A percentile compares a stretch with the other conserved stretches of the same genome.
phyloP scores from a whole-genome alignment of 2,797 vertebrate genomes.

The Paramormyrops hopkinsi region DNA sequence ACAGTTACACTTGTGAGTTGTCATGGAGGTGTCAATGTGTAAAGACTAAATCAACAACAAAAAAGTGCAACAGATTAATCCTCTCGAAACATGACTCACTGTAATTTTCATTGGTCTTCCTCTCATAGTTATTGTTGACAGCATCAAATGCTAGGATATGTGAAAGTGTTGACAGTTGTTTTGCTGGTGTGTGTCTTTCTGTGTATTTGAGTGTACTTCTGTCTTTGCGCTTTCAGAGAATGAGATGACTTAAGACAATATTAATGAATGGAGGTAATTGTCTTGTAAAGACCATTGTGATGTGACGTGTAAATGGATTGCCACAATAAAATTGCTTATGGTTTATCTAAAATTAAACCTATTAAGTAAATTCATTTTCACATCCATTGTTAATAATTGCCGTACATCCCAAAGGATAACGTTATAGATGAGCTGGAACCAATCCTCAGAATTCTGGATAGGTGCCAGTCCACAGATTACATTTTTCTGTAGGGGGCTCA shows the following conservation, averaged over 20 bases:
- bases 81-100: constrained; percentile 10
- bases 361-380: constrained; percentile 9
- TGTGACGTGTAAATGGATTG: background rate
- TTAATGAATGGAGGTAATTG: constrained; percentile 4
- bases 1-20: background rate
- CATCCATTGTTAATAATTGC: background rate
- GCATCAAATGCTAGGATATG: background rate
- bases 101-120: background rate
- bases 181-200: background rate
- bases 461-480: background rate
- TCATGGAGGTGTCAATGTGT: background rate
- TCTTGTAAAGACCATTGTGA: background rate
- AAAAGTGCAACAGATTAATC: background rate
- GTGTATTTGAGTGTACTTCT: constrained; percentile 5
- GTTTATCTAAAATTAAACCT: constrained; percentile 17
- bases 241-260: background rate
- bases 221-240: background rate
- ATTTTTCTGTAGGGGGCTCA: background rate
- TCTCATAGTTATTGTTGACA: background rate
- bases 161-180: background rate
- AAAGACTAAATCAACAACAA: background rate
- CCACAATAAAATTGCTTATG: background rate
- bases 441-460: background rate
- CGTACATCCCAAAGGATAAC: background rate
- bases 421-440: background rate